These are phyloP conservation scores for Hedychridium roseum DNA, from an alignment of 2,888 invertebrate genomes.

Conservation along the genomic window DNA sequence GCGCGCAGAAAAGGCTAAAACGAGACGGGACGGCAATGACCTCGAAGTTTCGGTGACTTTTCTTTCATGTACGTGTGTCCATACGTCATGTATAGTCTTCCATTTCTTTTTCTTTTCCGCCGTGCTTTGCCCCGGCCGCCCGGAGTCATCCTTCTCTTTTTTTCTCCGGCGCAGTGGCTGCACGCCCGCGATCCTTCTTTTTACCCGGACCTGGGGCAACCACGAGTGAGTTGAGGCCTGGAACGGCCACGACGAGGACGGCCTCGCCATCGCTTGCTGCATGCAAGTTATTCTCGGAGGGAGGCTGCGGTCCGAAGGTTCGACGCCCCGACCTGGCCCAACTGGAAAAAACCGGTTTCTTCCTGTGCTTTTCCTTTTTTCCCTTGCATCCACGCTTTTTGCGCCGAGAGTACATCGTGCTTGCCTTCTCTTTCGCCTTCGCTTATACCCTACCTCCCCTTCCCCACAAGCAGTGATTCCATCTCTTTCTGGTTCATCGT, in stretches of 20 bases:
- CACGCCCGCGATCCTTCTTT: slow-evolving; percentile 36
- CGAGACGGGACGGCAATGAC: slow-evolving; percentile 48
- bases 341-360: slow-evolving; percentile 65
- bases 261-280: slow-evolving; percentile 35
- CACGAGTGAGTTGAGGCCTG: slow-evolving; percentile 43
- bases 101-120: slow-evolving; percentile 16
- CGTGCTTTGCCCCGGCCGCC: slow-evolving; percentile 13
- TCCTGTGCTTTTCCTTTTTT: slow-evolving; percentile 58
- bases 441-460: slow-evolving; percentile 20
- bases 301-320: slow-evolving; percentile 61
- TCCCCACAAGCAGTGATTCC: slow-evolving; percentile 13
- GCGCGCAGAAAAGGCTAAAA: slow-evolving; percentile 42
- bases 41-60: too few relatives aligned
- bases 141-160: slow-evolving; percentile 17
- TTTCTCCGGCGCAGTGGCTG: neutral
- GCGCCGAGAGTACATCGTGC: slow-evolving; percentile 44
- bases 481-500: too few relatives aligned
- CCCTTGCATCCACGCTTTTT: slow-evolving; percentile 60
- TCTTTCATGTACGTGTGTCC: neutral
- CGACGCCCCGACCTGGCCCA: slow-evolving; percentile 65
- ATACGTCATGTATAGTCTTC: slow-evolving; percentile 5
- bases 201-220: slow-evolving; percentile 60
- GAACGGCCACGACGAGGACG: slow-evolving; percentile 27
- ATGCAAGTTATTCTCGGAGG: slow-evolving; percentile 64
- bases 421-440: slow-evolving; percentile 28